These are phyloP conservation scores for Thyatira batis DNA, from an alignment of 2,888 invertebrate species.

Conservation along the genomic window DNA sequence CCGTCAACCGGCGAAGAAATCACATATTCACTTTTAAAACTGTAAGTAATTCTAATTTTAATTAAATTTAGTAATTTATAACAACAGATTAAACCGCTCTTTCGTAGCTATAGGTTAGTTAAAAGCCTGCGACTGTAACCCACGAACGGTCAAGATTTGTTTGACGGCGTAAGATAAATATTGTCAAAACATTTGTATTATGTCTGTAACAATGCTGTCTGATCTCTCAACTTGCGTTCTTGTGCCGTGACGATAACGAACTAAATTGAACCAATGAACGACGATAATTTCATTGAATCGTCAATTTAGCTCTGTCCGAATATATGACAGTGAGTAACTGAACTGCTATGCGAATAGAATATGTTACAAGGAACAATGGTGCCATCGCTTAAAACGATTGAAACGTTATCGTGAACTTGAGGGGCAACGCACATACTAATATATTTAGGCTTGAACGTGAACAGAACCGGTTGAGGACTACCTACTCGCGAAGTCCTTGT, in stretches of 20 bases:
- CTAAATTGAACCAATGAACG: neutral
- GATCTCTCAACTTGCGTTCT: neutral
- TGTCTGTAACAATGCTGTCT: neutral
- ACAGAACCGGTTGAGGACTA: neutral
- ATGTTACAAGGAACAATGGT: neutral
- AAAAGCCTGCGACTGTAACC: neutral
- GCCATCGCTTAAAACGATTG: neutral
- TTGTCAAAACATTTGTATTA: neutral
- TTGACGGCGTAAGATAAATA: no score
- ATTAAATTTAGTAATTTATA: neutral
- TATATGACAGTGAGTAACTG: neutral
- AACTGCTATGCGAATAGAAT: neutral
- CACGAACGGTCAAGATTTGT: no score
- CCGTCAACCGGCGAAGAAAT: constrained; percentile 11
- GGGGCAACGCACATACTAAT: neutral
- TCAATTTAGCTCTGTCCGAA: neutral
- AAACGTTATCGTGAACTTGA: neutral
- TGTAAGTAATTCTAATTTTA: neutral
- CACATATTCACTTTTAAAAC: neutral
- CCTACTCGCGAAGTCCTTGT: neutral
- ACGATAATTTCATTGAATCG: neutral
- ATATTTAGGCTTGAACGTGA: neutral
- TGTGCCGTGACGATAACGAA: neutral
- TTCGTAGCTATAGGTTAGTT: neutral
- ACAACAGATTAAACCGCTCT: neutral